Conservation (phyloP, 1,140 invertebrate species). For the Venustaconcha ellipsiformis region DNA sequence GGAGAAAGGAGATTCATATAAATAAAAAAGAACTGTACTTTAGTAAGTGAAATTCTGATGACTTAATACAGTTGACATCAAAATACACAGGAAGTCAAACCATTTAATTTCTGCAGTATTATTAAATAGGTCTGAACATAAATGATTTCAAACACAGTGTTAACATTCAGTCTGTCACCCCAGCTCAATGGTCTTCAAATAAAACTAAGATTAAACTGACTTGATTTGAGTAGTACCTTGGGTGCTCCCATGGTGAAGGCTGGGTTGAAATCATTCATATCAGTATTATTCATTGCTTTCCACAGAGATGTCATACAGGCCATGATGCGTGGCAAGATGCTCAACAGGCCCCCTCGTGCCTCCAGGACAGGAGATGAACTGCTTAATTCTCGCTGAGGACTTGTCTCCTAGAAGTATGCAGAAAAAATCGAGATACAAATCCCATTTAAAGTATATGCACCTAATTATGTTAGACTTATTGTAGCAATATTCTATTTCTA, state of each 20-base stretch:
- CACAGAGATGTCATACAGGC: constrained; percentile 84
- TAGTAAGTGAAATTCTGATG: too few species aligned
- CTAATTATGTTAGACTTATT: background rate
- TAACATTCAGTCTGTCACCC: too few species aligned
- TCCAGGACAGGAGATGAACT: constrained; percentile 70
- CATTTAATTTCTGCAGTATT: too few species aligned
- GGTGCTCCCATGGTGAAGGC: constrained; percentile 65
- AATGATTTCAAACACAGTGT: too few species aligned
- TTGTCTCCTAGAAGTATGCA: constrained; percentile 53
- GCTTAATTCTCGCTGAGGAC: constrained; percentile 56
- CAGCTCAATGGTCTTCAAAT: too few species aligned
- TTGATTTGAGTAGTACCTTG: constrained; percentile 49
- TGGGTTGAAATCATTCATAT: constrained; percentile 68
- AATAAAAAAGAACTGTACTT: too few species aligned
- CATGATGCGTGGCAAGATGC: constrained; percentile 85
- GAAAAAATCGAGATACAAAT: background rate
- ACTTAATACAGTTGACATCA: too few species aligned
- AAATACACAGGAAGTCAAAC: too few species aligned
- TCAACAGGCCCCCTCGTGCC: constrained; percentile 81
- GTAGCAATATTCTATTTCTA: too few species aligned
- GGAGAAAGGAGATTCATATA: too few species aligned
- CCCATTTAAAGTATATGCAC: background rate
- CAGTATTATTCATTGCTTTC: constrained; percentile 75
- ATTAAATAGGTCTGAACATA: too few species aligned
- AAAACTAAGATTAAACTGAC: too few species aligned